Conservation (phyloP, 2,888 invertebrate species). For the Parapristionchus giblindavisi region DNA sequence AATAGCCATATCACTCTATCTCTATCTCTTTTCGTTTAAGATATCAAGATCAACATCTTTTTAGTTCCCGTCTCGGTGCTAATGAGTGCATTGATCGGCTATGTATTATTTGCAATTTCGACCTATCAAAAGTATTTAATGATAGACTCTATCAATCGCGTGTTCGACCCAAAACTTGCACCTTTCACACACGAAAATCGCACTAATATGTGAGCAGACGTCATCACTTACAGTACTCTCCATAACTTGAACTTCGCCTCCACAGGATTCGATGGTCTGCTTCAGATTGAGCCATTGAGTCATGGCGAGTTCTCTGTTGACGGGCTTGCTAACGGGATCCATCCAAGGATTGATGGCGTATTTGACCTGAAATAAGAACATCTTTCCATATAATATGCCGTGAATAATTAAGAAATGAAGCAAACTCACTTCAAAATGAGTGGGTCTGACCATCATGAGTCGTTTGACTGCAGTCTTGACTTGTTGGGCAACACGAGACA, state of each 20-base stretch:
- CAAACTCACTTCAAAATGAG: constrained; percentile 55
- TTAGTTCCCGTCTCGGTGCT: neutral
- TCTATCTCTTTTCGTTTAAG: constrained; percentile 2
- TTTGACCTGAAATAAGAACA: constrained; percentile 47
- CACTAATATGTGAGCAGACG: too few relatives aligned
- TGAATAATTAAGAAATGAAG: neutral
- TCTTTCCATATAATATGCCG: neutral
- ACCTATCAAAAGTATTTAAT: too few relatives aligned
- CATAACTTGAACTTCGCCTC: constrained; percentile 65
- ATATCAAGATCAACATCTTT: neutral
- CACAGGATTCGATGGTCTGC: constrained; percentile 57
- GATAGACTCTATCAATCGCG: too few relatives aligned
- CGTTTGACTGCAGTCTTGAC: constrained; percentile 39
- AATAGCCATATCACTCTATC: constrained; percentile 15
- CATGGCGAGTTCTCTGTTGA: constrained; percentile 55
- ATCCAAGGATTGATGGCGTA: constrained; percentile 69
- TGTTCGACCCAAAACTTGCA: too few relatives aligned
- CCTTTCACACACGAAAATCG: too few relatives aligned
- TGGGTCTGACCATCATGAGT: constrained; percentile 66
- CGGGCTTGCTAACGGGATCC: constrained; percentile 54
- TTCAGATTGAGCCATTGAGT: constrained; percentile 65
- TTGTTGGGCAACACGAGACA: constrained; percentile 24
- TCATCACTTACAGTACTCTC: constrained; percentile 61
- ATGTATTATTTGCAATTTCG: neutral
- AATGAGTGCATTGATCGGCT: neutral